Conservation (phyloP, 2,113 vertebrate species). For the Sterrhoptilus dennistouni region DNA sequence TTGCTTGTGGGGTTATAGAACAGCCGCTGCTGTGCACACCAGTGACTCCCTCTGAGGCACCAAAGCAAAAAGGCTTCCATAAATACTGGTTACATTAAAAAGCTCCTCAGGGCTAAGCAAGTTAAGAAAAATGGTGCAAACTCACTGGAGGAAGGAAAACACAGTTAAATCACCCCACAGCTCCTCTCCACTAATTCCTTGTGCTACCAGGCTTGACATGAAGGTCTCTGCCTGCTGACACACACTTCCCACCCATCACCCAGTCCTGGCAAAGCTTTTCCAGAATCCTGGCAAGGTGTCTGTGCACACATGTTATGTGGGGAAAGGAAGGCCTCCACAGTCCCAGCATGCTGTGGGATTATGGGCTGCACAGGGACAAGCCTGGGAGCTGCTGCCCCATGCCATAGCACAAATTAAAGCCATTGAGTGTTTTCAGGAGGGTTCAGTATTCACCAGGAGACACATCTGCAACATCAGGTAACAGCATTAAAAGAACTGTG, state of each 20-base stretch:
- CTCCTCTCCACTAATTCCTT: not conserved
- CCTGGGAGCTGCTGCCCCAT: not conserved
- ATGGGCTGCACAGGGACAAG: not conserved
- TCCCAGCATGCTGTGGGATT: rapidly evolving
- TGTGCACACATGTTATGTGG: rapidly evolving
- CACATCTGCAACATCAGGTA: not conserved
- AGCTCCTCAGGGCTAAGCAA: not conserved
- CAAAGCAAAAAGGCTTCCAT: not conserved
- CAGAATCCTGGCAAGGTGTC: not conserved
- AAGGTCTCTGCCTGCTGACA: not conserved
- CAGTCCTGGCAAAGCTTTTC: not conserved
- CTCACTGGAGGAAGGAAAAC: not conserved
- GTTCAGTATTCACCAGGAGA: not conserved
- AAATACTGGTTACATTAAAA: not conserved
- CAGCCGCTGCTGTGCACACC: rapidly evolving
- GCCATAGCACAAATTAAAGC: not conserved
- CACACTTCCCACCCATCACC: not conserved
- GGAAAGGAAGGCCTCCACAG: not conserved
- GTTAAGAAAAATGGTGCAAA: not conserved
- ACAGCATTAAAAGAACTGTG: not conserved
- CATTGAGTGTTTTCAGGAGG: rapidly evolving
- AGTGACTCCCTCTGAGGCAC: not conserved
- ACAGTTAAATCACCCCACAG: conserved; percentile 26
- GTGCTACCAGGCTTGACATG: not conserved
- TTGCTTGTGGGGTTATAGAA: not conserved